phyloP scores from a whole-genome alignment of 1,140 invertebrate genomes.

The Leptinotarsa undecemlineata region DNA sequence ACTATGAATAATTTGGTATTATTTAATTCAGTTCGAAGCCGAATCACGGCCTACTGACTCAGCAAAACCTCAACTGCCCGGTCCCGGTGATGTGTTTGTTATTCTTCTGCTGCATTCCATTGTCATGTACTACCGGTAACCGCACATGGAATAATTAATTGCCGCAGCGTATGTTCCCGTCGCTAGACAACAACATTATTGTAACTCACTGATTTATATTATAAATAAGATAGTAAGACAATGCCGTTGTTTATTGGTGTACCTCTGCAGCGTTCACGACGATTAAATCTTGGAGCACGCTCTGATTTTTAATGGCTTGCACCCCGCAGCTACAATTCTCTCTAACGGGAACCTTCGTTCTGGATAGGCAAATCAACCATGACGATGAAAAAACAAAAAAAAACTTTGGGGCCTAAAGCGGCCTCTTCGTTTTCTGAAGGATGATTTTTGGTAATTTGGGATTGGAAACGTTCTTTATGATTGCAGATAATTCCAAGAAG shows the following conservation, averaged over 20 bases:
- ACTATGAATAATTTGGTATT: no score
- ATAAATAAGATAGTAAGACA: slow-evolving; percentile 14
- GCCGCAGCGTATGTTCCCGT: slow-evolving; percentile 8
- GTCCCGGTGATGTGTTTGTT: background rate
- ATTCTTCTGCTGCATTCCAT: background rate
- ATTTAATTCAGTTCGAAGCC: no score
- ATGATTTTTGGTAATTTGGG: no score
- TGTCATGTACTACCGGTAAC: slow-evolving; percentile 11
- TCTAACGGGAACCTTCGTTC: slow-evolving; percentile 7
- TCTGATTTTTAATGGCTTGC: slow-evolving; percentile 13
- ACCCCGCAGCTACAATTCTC: slow-evolving; percentile 11
- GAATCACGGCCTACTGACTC: background rate
- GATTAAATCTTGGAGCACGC: slow-evolving; percentile 15
- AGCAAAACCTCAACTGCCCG: background rate
- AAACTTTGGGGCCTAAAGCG: background rate
- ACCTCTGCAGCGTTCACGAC: slow-evolving; percentile 4
- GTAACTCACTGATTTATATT: slow-evolving; percentile 20
- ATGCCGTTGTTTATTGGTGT: slow-evolving; percentile 15
- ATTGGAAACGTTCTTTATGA: no score
- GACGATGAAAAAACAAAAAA: background rate
- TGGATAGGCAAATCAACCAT: slow-evolving; percentile 1
- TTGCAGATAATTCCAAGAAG: no score
- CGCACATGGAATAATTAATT: slow-evolving; percentile 11
- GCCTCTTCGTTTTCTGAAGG: no score
- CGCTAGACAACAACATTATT: slow-evolving; percentile 15